Evolutionary conservation across 2,797 vertebrate genomes (phyloP).

Genomic region (Podarcis lilfordi): DNA sequence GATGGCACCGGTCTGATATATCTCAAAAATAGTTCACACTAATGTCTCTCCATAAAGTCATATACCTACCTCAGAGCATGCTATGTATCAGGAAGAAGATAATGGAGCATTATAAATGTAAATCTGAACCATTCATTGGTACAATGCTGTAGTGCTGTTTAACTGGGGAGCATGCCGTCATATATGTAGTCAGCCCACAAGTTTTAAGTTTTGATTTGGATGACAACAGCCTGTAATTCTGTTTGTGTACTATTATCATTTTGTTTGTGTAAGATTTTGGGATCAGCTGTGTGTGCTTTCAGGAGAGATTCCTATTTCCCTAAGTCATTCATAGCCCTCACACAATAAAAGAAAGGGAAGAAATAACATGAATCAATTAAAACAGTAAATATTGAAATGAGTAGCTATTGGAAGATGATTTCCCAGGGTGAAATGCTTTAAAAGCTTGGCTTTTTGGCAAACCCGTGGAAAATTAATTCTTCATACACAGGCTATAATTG

Average conservation of each 20-base stretch:
- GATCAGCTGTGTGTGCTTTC: not conserved
- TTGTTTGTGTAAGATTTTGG: not conserved
- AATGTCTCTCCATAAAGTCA: too few species aligned
- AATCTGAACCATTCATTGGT: too few species aligned
- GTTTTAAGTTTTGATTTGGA: too few species aligned
- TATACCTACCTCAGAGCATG: too few species aligned
- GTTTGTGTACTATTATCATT: not conserved
- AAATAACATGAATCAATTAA: not conserved
- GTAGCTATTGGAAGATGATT: constrained; percentile 41
- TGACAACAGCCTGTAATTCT: not conserved
- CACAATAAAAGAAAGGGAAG: not conserved
- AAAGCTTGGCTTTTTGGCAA: constrained; percentile 42
- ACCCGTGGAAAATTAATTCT: not conserved
- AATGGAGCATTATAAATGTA: too few species aligned
- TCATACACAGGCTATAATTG: constrained; percentile 11
- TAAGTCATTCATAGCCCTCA: not conserved
- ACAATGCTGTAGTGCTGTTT: too few species aligned
- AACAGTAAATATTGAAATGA: constrained; percentile 23
- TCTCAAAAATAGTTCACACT: too few species aligned
- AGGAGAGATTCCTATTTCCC: not conserved
- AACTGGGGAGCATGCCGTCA: too few species aligned
- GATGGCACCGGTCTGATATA: too few species aligned
- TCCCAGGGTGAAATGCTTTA: constrained; percentile 22
- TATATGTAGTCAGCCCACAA: too few species aligned
- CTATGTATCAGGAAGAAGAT: too few species aligned